A percentile compares a stretch with the other conserved stretches of the same genome.
These are phyloP conservation scores for Trachelus troglodyta DNA, from an alignment of 2,888 invertebrate species.

Conservation along the genomic window DNA sequence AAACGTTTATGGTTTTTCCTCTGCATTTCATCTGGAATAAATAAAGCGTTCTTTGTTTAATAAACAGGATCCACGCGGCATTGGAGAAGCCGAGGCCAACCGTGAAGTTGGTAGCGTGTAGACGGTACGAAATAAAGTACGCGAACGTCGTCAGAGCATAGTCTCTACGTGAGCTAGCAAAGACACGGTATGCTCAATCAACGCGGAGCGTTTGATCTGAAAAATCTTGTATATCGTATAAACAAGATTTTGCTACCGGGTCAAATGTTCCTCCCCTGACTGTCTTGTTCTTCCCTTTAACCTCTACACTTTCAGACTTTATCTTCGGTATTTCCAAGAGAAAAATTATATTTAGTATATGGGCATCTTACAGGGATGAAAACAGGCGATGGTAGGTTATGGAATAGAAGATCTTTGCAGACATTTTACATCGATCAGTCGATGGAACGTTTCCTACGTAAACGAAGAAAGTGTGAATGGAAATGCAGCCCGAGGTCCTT, in stretches of 20 bases:
- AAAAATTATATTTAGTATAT: background rate
- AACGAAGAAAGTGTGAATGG: background rate
- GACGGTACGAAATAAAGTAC: background rate
- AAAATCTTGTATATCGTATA: slow-evolving; percentile 11
- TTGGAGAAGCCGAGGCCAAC: slow-evolving; percentile 19
- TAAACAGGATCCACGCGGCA: slow-evolving; percentile 31
- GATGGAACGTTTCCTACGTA: background rate
- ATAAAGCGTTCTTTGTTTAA: slow-evolving; percentile 42
- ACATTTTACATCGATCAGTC: background rate
- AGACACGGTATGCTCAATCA: background rate
- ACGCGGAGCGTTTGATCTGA: slow-evolving; percentile 12
- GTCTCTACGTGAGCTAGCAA: background rate
- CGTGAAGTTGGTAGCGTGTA: slow-evolving; percentile 21
- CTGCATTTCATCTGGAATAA: slow-evolving; percentile 25
- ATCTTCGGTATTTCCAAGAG: background rate
- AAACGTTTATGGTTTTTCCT: slow-evolving; percentile 32
- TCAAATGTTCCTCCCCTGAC: background rate
- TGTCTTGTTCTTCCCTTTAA: background rate
- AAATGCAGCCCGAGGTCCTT: background rate
- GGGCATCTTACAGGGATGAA: background rate
- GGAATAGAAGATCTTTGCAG: background rate
- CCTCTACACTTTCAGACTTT: background rate
- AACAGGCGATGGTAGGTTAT: background rate
- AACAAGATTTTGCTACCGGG: background rate
- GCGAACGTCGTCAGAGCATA: too few relatives aligned